These are phyloP conservation scores for Timema podura DNA, from an alignment of 2,888 invertebrate species.

Conservation along the genomic window DNA sequence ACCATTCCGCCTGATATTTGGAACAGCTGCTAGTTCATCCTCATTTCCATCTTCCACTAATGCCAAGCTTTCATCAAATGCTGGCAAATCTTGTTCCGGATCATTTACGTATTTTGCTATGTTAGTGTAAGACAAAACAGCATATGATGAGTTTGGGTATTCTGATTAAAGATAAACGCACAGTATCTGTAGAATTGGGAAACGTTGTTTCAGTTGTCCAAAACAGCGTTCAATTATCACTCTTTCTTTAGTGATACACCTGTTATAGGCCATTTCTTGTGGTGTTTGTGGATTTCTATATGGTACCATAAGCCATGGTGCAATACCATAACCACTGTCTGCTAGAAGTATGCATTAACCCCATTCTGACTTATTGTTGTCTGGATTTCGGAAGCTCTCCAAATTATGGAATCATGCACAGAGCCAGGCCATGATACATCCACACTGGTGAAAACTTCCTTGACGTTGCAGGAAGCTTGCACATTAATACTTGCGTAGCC, in stretches of 20 bases:
- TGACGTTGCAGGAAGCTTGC: conserved; percentile 26
- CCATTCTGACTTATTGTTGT: background rate
- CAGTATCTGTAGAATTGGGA: background rate
- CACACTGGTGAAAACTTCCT: conserved; percentile 25
- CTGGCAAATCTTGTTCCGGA: too few relatives aligned
- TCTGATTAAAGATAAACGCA: background rate
- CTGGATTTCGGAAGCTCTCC: background rate
- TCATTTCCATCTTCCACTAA: too few relatives aligned
- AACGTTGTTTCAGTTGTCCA: background rate
- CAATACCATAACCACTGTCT: conserved; percentile 7
- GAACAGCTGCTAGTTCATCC: too few relatives aligned
- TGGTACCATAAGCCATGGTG: conserved; percentile 9
- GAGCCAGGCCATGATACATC: conserved; percentile 26
- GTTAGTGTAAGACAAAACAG: conserved; percentile 4
- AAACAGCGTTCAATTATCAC: background rate
- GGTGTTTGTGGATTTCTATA: background rate
- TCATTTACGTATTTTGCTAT: background rate
- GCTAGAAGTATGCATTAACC: too few relatives aligned
- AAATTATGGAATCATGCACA: conserved; percentile 24
- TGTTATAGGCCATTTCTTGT: background rate
- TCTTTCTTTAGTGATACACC: background rate
- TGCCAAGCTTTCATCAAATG: too few relatives aligned
- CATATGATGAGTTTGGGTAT: background rate
- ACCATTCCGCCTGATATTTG: too few relatives aligned
- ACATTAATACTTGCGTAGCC: conserved; percentile 21